Conservation (phyloP, 53 echinoderm and acorn worm species). For the Stichopus horrens region DNA sequence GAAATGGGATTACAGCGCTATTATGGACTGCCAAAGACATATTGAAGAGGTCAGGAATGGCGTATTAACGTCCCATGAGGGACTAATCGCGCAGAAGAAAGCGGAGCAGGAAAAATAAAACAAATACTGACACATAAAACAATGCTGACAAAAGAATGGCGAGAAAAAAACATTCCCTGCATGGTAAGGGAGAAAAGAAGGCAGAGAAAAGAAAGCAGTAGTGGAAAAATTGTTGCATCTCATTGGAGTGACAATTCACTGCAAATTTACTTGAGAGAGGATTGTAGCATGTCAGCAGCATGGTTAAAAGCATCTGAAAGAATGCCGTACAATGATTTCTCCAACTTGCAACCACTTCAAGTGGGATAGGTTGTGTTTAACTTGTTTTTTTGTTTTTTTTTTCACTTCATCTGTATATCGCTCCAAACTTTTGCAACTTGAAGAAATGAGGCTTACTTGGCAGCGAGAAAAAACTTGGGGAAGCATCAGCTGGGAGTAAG, state of each 20-base stretch:
- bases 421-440: no score
- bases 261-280: constrained; percentile 21
- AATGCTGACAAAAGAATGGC: not conserved
- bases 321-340: no score
- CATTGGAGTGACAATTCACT: constrained; percentile 12
- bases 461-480: no score
- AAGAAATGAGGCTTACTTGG: no score
- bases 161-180: not conserved
- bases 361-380: no score
- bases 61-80: constrained; percentile 49
- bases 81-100: constrained; percentile 39
- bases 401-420: no score
- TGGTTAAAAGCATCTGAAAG: not conserved
- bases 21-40: constrained; percentile 43
- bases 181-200: not conserved
- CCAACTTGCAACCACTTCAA: no score
- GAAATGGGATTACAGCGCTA: constrained; percentile 47
- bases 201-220: not conserved
- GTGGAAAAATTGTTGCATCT: not conserved
- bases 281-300: not conserved
- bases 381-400: no score
- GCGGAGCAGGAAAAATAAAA: constrained; percentile 10
- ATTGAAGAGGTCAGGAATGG: constrained; percentile 47
- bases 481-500: no score
- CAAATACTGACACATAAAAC: constrained; percentile 21